Percentiles rank a stretch among this genome's conserved stretches.
These are phyloP conservation scores for Tichodroma muraria DNA, from an alignment of 2,113 vertebrate genomes.

Conservation along the genomic window DNA sequence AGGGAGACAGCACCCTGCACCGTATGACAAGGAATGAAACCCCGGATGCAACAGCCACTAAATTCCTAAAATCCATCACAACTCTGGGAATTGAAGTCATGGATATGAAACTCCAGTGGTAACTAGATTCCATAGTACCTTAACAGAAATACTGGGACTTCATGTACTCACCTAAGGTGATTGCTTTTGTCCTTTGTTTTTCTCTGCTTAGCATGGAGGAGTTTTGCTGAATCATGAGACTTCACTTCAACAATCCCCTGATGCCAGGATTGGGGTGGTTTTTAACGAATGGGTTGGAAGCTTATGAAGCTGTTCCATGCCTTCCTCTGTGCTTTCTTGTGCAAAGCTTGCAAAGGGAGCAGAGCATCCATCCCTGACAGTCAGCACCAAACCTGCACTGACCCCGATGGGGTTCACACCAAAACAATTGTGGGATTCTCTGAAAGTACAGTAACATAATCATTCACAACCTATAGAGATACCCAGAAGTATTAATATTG, in stretches of 20 bases:
- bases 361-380: no score
- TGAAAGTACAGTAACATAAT: neutral
- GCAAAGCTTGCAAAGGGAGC: no score
- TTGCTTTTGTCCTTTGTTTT: neutral
- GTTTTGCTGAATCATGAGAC: neutral
- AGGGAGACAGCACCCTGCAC: neutral
- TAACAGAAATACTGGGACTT: neutral
- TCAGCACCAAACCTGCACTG: neutral
- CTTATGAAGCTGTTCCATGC: neutral
- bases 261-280: neutral
- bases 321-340: no score
- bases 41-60: neutral
- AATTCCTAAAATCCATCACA: neutral
- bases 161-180: neutral
- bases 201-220: neutral
- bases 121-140: neutral
- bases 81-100: neutral
- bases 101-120: neutral
- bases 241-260: neutral
- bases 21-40: neutral
- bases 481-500: neutral
- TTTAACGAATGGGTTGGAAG: neutral
- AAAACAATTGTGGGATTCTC: neutral
- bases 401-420: neutral
- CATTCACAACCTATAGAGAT: neutral